Base-by-base conservation (phyloP, 2,797 vertebrate species). In the Mormyrops attenuatus region DNA sequence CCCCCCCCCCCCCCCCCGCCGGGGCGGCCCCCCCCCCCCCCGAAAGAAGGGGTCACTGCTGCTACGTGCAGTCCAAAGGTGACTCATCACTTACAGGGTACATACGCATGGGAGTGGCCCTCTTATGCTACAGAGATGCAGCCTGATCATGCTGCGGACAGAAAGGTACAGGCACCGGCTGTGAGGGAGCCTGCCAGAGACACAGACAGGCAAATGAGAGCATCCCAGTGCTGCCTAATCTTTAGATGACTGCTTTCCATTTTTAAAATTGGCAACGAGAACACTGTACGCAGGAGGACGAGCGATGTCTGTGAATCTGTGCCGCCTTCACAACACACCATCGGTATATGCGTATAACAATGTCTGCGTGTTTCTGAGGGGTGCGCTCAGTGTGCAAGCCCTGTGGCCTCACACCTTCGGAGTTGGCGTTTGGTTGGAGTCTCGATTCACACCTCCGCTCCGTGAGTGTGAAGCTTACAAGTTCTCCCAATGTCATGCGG, bases 91-190 rank as follows among this genome's bases (percentile, higher is more conserved):
- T 77, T 80, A 53, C 41, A 38, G 30, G 85, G 63, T 2, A 63
- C 53, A 52, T 77, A 55, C 41, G 84, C 63, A 73, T 30, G 73
- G 69, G 69, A 60, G 57, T n/a, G 15, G 69, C 34, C 9, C 57
- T 66, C 89, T 60, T 22, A 38, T 60, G 85, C 22, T 13, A 69
- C 57, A 41, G 73, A 80, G 52, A 88, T 57, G 49, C 57, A 57
- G 53, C 52, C 13, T 17, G 89, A 90, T 66, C 87, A 47, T 86
- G 47, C 38, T 17, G 89, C 5, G 89, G 52, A 82, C 9, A 80
- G 66, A 38, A 53, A 77, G 53, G 86, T 53, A 6, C 20, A 88
- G 22, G 52, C 77, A 60, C 80, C 84, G 41, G 87, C 50, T 50
- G 53, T 50, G n/a, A 26, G 84, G 38, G 60, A 88, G 85, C 3